Conservation (phyloP, 2,888 invertebrate genomes). For the Mesorhabditis sp. region DNA sequence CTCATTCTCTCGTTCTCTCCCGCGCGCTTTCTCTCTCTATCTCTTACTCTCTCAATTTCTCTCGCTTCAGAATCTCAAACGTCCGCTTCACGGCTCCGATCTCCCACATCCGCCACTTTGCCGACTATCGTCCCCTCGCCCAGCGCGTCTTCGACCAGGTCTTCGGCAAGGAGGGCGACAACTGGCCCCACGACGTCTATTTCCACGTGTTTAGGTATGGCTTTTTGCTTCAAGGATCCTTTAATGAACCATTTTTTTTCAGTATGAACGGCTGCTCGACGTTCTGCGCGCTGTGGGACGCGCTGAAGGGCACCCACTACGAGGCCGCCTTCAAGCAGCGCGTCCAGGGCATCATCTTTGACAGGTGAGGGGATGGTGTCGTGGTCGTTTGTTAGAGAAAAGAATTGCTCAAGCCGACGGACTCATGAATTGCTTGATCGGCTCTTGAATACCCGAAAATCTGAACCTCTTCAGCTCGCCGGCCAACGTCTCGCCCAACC, state of each 20-base stretch:
- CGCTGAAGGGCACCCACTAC: constrained; percentile 24
- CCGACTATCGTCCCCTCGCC: constrained; percentile 42
- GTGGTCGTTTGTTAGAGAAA: background rate
- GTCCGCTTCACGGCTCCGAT: constrained; percentile 53
- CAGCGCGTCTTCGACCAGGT: constrained; percentile 21
- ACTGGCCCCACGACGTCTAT: constrained; percentile 13
- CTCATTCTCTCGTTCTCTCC: background rate
- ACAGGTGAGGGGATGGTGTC: constrained; percentile 34
- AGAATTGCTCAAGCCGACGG: background rate
- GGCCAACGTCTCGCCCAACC: constrained; percentile 47
- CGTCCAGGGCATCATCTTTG: constrained; percentile 50
- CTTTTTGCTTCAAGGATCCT: constrained; percentile 9
- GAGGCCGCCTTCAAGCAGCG: constrained; percentile 29
- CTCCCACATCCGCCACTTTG: constrained; percentile 41
- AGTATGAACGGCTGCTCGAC: constrained; percentile 49
- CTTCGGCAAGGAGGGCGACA: constrained; percentile 13
- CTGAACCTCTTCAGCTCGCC: constrained; percentile 42
- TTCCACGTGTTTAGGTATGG: constrained; percentile 29
- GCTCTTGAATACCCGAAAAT: background rate
- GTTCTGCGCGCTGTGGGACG: constrained; percentile 48
- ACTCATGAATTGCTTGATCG: background rate
- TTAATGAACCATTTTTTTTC: constrained; percentile 15
- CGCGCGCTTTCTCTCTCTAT: background rate
- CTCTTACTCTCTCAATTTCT: constrained; percentile 9
- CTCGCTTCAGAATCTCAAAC: constrained; percentile 38